Evolutionary conservation across 2,888 invertebrate species (phyloP).

Genomic region (Craniophora ligustri): DNA sequence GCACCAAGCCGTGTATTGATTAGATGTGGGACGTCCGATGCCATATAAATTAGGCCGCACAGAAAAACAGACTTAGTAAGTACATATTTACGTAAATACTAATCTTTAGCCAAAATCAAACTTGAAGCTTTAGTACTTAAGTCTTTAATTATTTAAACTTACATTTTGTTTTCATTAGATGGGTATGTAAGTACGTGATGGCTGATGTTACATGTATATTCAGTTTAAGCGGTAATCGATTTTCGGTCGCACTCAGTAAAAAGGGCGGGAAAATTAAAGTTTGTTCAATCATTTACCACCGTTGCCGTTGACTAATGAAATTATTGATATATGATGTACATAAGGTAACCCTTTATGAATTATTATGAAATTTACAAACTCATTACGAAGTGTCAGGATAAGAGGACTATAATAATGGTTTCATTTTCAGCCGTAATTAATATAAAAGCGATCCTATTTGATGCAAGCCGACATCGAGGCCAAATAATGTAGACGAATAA

Average conservation of each 20-base stretch:
- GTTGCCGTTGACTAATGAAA: not conserved
- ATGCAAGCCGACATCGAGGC: slow-evolving; percentile 75
- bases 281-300: not conserved
- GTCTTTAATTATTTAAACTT: not conserved
- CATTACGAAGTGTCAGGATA: slow-evolving; percentile 52
- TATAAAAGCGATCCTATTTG: slow-evolving; percentile 74
- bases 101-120: slow-evolving; percentile 18
- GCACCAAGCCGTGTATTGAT: slow-evolving; percentile 87
- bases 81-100: slow-evolving; percentile 60
- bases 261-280: slow-evolving; percentile 29
- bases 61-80: slow-evolving; percentile 78
- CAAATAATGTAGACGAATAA: slow-evolving; percentile 86
- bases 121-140: slow-evolving; percentile 1
- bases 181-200: not conserved
- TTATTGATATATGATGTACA: slow-evolving; percentile 12
- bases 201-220: slow-evolving; percentile 21
- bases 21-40: slow-evolving; percentile 88
- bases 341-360: slow-evolving; percentile 7
- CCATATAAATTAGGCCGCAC: slow-evolving; percentile 88
- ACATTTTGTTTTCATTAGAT: not conserved
- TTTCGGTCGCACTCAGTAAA: slow-evolving; percentile 14
- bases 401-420: slow-evolving; percentile 59
- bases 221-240: slow-evolving; percentile 20
- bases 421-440: slow-evolving; percentile 63
- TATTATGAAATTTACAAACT: slow-evolving; percentile 43